Conservation (phyloP, 1,140 invertebrate genomes). For the Ridgeia piscesae region DNA sequence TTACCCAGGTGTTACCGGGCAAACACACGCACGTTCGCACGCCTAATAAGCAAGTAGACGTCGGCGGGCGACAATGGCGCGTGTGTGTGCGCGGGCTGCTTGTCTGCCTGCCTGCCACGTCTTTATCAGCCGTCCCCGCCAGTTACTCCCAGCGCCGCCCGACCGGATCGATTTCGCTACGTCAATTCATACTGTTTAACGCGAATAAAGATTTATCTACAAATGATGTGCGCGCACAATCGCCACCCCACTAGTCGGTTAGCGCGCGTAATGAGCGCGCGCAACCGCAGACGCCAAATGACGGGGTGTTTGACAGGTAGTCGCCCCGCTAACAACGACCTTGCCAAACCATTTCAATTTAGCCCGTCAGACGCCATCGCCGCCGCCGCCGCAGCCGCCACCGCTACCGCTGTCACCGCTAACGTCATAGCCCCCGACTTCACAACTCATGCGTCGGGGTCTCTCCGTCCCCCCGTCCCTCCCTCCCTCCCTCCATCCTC, state of each 20-base stretch:
- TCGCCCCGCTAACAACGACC: not conserved
- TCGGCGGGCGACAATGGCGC: not conserved
- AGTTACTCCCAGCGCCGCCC: not conserved
- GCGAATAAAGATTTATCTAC: slow-evolving; percentile 6
- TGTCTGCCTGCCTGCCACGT: not conserved
- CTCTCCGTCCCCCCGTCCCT: too few relatives aligned
- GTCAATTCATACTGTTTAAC: slow-evolving; percentile 1
- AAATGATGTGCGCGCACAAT: slow-evolving; percentile 4
- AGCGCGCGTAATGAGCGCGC: slow-evolving; percentile 2
- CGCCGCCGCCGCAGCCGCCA: too few relatives aligned
- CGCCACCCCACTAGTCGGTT: not conserved
- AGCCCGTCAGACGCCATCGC: not conserved
- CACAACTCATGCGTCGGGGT: not conserved
- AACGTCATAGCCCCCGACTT: not conserved
- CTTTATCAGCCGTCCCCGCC: not conserved
- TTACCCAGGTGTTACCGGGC: not conserved
- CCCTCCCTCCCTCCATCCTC: too few relatives aligned
- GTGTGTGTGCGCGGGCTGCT: not conserved
- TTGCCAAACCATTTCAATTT: not conserved
- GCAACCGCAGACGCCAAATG: not conserved
- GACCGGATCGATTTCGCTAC: not conserved
- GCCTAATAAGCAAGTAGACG: not conserved
- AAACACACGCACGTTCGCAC: not conserved
- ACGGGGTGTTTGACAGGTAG: not conserved
- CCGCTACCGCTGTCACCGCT: too few relatives aligned